These are phyloP conservation scores for Protodeltote pygarga DNA, from an alignment of 2,888 invertebrate genomes.

Conservation along the genomic window DNA sequence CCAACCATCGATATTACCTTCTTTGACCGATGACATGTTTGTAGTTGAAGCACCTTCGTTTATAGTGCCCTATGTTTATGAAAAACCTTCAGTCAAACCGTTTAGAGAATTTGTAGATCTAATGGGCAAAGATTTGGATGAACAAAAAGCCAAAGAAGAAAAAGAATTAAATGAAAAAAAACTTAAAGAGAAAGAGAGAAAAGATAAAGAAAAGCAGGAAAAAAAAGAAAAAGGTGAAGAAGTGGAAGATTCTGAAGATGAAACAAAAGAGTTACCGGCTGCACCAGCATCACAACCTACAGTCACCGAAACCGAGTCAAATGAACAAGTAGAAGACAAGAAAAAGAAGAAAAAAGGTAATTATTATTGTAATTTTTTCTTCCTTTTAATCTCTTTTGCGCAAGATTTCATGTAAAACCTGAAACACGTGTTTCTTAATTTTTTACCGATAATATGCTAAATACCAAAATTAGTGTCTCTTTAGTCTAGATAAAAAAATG, in stretches of 20 bases:
- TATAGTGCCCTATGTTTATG: constrained; percentile 97
- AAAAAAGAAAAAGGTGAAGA: constrained; percentile 62
- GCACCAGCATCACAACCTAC: constrained; percentile 6
- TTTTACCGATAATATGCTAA: too few relatives aligned
- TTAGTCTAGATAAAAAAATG: too few relatives aligned
- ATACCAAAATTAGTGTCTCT: too few relatives aligned
- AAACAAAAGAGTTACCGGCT: too few relatives aligned
- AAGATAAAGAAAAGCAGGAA: constrained; percentile 66
- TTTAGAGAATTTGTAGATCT: constrained; percentile 91
- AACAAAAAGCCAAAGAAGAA: constrained; percentile 86
- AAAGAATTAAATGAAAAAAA: constrained; percentile 67
- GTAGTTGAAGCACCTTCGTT: constrained; percentile 97
- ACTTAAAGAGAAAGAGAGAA: constrained; percentile 66
- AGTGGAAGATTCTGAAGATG: constrained; percentile 62
- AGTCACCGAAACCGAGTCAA: constrained; percentile 50
- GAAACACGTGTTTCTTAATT: too few relatives aligned
- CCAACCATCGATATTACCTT: constrained; percentile 90
- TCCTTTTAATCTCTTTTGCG: neutral
- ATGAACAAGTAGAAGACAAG: constrained; percentile 62
- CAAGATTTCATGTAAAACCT: too few relatives aligned
- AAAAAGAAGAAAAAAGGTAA: constrained; percentile 67
- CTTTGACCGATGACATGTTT: constrained; percentile 96
- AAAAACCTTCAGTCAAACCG: constrained; percentile 94
- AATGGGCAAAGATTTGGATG: constrained; percentile 88
- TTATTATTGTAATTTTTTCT: neutral